Evolutionary conservation across 2,888 invertebrate genomes (phyloP), one percentile per base, ranked within the genome.

Genomic region (Masnerella sp.): DNA sequence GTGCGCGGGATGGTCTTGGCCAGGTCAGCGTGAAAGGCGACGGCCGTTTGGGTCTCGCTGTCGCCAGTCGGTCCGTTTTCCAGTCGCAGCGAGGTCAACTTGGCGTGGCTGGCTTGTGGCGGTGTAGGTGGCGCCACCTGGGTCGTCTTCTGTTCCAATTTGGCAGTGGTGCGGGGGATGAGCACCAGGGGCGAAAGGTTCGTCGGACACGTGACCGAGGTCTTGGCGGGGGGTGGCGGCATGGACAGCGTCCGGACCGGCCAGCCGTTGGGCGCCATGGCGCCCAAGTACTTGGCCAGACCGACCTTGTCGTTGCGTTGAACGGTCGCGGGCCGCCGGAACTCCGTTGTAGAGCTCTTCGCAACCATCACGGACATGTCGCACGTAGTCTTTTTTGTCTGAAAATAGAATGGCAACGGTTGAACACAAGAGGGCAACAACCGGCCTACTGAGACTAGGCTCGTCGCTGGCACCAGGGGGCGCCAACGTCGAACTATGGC

Each of bases 61-160:
- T 47, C 72, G 22, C 56, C 59, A 62, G 80, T 82, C n/a, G 85
- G 78, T 47, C 77, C 82, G n/a, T 80, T 79, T 2, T 85, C 86
- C 14, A 85, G 74, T 75, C 85, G 82, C 42, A 86, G 61, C 0
- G 83, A 84, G 8, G 86, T 81, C 59, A 85, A 82, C 72, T 86
- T 81, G 49, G 84, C 80, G 58, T 81, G 82, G 51, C 81, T 84
- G 1, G 83, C 32, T 34, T n/a, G n/a, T n/a, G 83, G 81, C 68
- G 86, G 76, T 45, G 79, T 89, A 85, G 90, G 90, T 87, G 90
- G 88, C 69, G 38, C 12, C 71, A 40, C 18, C 70, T 90, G 90
- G 56, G 90, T 88, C 79, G 89, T 88, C 45, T 90, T 88, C 64
- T 90, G 88, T 75, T 90, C 90, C 67, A 90, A 88, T 47, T 90